Conservation (phyloP, 2,113 vertebrate species). For the Archilochus colubris region DNA sequence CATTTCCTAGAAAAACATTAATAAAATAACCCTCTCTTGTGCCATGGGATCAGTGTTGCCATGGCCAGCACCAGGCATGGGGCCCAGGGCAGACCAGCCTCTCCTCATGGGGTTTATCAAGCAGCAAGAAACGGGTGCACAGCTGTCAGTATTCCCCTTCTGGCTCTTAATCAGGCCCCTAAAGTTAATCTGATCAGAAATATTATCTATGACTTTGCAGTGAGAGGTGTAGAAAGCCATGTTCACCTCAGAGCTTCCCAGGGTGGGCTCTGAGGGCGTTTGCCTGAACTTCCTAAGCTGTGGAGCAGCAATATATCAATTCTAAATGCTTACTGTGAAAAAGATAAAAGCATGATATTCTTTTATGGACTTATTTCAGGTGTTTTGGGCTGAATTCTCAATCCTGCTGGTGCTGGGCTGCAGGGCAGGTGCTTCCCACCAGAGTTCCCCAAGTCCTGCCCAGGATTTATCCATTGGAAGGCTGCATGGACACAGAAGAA, state of each 20-base stretch:
- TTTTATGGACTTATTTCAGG: neutral
- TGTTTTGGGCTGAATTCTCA: neutral
- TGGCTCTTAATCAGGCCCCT: no score
- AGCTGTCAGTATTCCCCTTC: neutral
- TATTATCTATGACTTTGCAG: neutral
- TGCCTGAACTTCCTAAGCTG: no score
- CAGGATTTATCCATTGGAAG: neutral
- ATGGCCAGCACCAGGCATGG: no score
- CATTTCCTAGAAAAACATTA: neutral
- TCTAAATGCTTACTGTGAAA: neutral
- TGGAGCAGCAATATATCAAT: no score
- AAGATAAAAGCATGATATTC: neutral
- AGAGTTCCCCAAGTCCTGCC: accelerated
- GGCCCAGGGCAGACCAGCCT: neutral
- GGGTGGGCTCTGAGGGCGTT: neutral
- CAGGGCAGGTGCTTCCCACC: accelerated
- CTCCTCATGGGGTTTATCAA: neutral
- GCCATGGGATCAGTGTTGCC: accelerated
- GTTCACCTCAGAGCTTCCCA: neutral
- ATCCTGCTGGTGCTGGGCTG: no score
- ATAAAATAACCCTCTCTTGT: accelerated
- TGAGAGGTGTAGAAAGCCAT: neutral
- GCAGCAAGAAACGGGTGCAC: neutral
- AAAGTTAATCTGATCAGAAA: neutral
- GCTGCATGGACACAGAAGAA: accelerated